Conservation (phyloP, 2,113 vertebrate genomes). For the Oryzias curvinotus region DNA sequence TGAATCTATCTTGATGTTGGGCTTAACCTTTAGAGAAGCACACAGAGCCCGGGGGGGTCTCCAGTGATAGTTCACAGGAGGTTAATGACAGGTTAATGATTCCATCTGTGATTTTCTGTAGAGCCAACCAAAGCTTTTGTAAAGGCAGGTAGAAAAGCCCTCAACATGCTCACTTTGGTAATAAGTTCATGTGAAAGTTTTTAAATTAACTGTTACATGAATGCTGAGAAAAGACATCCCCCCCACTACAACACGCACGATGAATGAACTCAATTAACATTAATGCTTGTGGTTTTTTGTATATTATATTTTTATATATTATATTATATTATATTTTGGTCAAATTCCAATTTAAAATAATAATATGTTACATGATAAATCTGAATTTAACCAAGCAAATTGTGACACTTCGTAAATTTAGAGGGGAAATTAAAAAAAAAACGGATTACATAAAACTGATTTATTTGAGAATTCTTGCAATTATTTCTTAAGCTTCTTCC, state of each 20-base stretch:
- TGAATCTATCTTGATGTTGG: conserved; percentile 53
- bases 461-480: too few species aligned
- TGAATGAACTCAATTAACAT: conserved; percentile 52
- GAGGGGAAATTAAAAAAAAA: too few species aligned
- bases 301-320: conserved; percentile 19
- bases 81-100: conserved; percentile 47
- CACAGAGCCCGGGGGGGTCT: conserved; percentile 25
- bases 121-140: background rate
- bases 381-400: background rate
- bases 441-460: too few species aligned
- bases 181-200: conserved; percentile 20
- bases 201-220: conserved; percentile 61
- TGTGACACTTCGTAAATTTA: background rate
- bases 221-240: conserved; percentile 21
- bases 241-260: conserved; percentile 29
- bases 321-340: conserved; percentile 14
- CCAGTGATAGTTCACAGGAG: conserved; percentile 31
- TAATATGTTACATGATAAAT: background rate
- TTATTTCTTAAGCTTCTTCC: too few species aligned
- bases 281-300: conserved; percentile 24
- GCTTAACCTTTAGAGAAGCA: conserved; percentile 51
- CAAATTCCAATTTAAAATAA: too few species aligned
- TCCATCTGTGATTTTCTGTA: background rate
- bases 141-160: too few species aligned
- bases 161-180: too few species aligned